Evolutionary conservation across 2,797 vertebrate genomes (phyloP).

Genomic region (Etheostoma perlongum): DNA sequence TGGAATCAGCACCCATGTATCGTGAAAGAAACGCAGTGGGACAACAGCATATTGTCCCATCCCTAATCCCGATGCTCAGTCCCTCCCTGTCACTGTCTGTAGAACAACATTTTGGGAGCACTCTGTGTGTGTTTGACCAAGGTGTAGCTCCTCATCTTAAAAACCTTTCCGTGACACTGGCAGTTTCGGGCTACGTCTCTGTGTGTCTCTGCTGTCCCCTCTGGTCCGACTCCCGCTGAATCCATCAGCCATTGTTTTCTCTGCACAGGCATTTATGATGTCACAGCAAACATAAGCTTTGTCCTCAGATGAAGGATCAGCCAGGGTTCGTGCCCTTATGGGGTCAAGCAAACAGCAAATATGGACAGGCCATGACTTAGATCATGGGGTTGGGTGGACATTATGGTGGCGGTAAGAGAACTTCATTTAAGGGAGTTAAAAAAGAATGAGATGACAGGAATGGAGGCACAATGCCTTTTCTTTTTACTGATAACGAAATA

Average conservation of each 20-base stretch:
- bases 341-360: conserved; percentile 84
- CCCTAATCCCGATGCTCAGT: neutral
- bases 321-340: conserved; percentile 70
- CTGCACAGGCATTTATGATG: conserved; percentile 82
- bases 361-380: conserved; percentile 72
- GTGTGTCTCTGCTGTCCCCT: conserved; percentile 59
- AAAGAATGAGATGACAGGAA: neutral
- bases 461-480: neutral
- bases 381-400: conserved; percentile 61
- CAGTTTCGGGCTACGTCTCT: conserved; percentile 61
- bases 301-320: conserved; percentile 84
- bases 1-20: too few species aligned
- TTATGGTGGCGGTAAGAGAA: conserved; percentile 48
- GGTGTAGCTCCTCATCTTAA: conserved; percentile 67
- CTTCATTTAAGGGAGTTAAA: conserved; percentile 28
- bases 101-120: conserved; percentile 54
- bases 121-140: conserved; percentile 70
- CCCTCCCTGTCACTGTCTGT: conserved; percentile 30
- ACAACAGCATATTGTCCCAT: too few species aligned
- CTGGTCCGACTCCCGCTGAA: conserved; percentile 66
- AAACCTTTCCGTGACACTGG: conserved; percentile 79
- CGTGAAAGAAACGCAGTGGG: too few species aligned
- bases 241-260: conserved; percentile 82
- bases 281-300: conserved; percentile 85
- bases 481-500: neutral